Conservation (phyloP, 2,888 invertebrate genomes). For the Nemotelus nigrinus region DNA sequence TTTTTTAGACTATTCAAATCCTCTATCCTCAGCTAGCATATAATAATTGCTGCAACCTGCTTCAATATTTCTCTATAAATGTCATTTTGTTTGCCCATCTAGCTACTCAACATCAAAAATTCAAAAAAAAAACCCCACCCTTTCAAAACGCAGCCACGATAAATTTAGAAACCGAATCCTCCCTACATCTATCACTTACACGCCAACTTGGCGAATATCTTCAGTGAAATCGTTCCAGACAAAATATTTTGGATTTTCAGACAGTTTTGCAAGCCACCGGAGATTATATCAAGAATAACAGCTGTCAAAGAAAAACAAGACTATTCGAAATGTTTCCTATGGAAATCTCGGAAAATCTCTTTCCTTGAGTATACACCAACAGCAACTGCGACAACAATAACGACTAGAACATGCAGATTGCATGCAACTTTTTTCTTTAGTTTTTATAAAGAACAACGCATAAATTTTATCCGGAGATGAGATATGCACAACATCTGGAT, state of each 20-base stretch:
- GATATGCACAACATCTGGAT: slow-evolving; percentile 25
- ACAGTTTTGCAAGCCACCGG: background rate
- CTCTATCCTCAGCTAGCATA: no score
- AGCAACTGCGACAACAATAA: no score
- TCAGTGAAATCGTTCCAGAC: background rate
- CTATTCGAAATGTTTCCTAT: background rate
- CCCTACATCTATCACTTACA: no score
- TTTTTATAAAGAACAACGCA: background rate
- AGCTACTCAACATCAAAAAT: no score
- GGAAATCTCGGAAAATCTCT: background rate
- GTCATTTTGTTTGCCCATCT: no score
- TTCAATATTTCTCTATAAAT: no score
- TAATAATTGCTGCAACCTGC: no score
- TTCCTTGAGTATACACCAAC: background rate
- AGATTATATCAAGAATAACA: background rate
- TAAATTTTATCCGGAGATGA: background rate
- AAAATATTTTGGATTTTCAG: slow-evolving; percentile 12
- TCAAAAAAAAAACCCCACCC: no score
- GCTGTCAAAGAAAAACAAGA: background rate
- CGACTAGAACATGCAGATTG: background rate
- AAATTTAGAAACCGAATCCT: no score
- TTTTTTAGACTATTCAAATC: no score
- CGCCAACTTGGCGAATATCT: no score
- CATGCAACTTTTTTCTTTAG: background rate
- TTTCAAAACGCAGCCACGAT: no score